A percentile compares a stretch with the other conserved stretches of the same genome.
These are phyloP conservation scores for Hyperoplus lanceolatus DNA, from an alignment of 2,797 vertebrate genomes.

Conservation along the genomic window DNA sequence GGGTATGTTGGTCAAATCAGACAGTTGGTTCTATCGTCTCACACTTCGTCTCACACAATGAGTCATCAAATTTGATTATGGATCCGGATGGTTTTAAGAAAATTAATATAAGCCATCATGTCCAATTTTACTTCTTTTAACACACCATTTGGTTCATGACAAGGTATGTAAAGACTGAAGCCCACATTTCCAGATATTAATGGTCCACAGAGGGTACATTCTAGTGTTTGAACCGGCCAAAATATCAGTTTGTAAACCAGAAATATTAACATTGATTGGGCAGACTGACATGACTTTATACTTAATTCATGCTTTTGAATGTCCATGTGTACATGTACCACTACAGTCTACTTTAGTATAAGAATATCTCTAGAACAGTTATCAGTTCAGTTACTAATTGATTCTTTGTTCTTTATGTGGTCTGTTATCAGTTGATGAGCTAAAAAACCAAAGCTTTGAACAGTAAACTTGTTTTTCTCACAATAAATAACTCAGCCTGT, in stretches of 20 bases:
- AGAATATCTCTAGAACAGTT: slow-evolving; percentile 11
- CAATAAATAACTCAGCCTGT: slow-evolving; percentile 24
- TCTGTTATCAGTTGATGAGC: slow-evolving; percentile 40
- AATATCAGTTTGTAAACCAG: background rate
- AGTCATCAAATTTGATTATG: background rate
- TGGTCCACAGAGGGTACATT: too few relatives aligned
- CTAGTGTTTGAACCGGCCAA: background rate
- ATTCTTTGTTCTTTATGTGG: slow-evolving; percentile 19
- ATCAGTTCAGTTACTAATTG: slow-evolving; percentile 23
- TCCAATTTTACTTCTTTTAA: background rate
- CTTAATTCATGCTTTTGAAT: background rate
- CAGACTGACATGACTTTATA: background rate
- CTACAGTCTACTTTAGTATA: too few relatives aligned
- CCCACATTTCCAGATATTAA: background rate
- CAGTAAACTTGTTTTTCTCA: slow-evolving; percentile 28
- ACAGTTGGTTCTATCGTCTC: background rate
- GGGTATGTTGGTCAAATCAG: too few relatives aligned
- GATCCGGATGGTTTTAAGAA: background rate
- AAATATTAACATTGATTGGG: background rate
- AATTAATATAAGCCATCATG: background rate
- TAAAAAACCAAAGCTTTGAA: slow-evolving; percentile 29
- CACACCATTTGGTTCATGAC: background rate
- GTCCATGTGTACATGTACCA: too few relatives aligned
- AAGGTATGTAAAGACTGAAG: background rate
- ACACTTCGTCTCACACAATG: background rate